A percentile compares a stretch with the other conserved stretches of the same genome.
Evolutionary conservation across 2,888 invertebrate species (phyloP).

Genomic region (Clivina fossor): DNA sequence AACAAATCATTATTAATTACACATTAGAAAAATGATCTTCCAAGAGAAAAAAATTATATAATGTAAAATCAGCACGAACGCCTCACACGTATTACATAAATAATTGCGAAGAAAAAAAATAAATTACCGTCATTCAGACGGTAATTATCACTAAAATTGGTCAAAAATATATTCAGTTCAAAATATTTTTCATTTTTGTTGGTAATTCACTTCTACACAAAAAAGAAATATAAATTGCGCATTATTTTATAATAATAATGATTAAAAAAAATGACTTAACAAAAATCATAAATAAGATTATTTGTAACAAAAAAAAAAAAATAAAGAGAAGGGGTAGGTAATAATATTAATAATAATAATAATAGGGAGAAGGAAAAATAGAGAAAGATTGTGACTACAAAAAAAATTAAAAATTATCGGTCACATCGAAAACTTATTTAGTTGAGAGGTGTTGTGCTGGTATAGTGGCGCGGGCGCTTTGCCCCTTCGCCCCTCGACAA

Average conservation of each 20-base stretch:
- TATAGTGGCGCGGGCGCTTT: conserved; percentile 3
- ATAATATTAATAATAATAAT: too few relatives aligned
- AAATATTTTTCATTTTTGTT: conserved; percentile 20
- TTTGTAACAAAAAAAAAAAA: too few relatives aligned
- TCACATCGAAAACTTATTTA: too few relatives aligned
- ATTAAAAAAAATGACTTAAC: conserved; percentile 11
- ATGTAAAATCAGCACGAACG: conserved; percentile 25
- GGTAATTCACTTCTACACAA: conserved; percentile 17
- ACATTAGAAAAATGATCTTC: conserved; percentile 14
- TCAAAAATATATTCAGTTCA: conserved; percentile 27
- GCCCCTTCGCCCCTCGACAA: background rate
- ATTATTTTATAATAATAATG: conserved; percentile 10
- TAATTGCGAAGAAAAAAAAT: too few relatives aligned
- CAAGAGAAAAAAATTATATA: conserved; percentile 6
- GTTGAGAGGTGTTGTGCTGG: conserved; percentile 30
- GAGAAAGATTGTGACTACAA: too few relatives aligned
- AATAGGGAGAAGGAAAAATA: too few relatives aligned
- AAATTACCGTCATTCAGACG: conserved; percentile 7
- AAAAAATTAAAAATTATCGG: too few relatives aligned
- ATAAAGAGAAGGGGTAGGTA: too few relatives aligned
- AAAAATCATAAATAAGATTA: conserved; percentile 25
- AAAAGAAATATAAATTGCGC: conserved; percentile 24
- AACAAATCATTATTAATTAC: too few relatives aligned
- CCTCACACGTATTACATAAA: conserved; percentile 26
- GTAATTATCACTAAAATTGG: conserved; percentile 22